Conservation (phyloP, 2,797 vertebrate genomes). For the Hoplostethus mediterraneus region DNA sequence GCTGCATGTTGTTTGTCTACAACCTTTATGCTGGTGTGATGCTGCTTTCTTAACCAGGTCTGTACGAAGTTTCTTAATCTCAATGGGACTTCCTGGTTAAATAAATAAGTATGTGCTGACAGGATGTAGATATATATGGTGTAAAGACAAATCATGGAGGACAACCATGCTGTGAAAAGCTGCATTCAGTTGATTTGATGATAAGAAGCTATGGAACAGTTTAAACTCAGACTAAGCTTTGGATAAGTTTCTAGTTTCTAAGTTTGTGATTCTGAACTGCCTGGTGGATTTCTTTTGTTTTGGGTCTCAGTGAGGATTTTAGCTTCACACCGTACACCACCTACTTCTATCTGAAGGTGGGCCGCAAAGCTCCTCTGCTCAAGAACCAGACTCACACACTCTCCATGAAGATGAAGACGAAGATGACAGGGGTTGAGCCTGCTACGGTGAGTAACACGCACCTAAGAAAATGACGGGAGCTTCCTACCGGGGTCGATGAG, state of each 20-base stretch:
- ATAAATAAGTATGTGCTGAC: no score
- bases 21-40: neutral
- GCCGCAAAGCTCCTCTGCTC: constrained; percentile 89
- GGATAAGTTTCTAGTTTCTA: no score
- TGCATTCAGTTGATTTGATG: no score
- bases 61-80: neutral
- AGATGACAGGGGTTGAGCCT: neutral
- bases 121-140: no score
- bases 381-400: constrained; percentile 84
- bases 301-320: constrained; percentile 90
- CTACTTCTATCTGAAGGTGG: constrained; percentile 94
- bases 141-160: no score
- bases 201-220: no score
- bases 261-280: neutral
- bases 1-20: neutral
- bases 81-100: neutral
- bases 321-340: constrained; percentile 97
- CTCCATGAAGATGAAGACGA: constrained; percentile 82
- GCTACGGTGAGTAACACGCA: constrained; percentile 64
- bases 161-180: no score
- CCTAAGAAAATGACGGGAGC: neutral
- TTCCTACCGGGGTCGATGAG: neutral
- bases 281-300: neutral
- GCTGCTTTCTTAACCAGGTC: neutral
- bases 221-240: no score